These are phyloP conservation scores for Brachirus orientalis DNA, from an alignment of 2,113 vertebrate species.

Conservation along the genomic window DNA sequence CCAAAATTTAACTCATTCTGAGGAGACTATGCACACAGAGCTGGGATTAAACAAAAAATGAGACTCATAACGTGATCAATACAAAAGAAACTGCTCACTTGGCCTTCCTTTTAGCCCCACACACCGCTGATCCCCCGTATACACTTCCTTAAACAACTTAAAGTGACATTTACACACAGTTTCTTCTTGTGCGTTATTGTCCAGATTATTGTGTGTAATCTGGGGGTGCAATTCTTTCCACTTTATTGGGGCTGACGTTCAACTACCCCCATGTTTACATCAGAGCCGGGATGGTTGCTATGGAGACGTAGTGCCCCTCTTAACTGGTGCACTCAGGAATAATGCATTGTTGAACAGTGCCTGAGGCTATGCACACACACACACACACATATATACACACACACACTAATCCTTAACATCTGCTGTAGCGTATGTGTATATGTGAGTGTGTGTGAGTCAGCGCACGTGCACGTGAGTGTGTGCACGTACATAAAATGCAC, in stretches of 20 bases:
- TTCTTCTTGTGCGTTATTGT: background rate
- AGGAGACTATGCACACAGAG: no score
- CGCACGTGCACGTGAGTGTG: slow-evolving; percentile 13
- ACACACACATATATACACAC: slow-evolving; percentile 61
- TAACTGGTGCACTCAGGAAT: slow-evolving; percentile 84
- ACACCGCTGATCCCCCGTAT: background rate
- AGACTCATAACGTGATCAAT: slow-evolving; percentile 11
- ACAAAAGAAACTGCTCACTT: background rate
- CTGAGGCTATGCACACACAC: slow-evolving; percentile 74
- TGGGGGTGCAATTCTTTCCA: slow-evolving; percentile 40
- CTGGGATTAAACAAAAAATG: slow-evolving; percentile 10
- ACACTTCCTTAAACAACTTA: background rate
- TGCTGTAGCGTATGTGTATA: slow-evolving; percentile 26
- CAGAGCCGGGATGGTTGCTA: slow-evolving; percentile 72
- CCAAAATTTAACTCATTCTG: no score
- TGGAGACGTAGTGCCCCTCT: slow-evolving; percentile 81
- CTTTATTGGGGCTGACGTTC: slow-evolving; percentile 64
- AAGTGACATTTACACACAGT: background rate
- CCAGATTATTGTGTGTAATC: slow-evolving; percentile 34
- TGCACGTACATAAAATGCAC: slow-evolving; percentile 54
- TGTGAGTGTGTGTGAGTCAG: background rate
- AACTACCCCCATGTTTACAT: slow-evolving; percentile 79
- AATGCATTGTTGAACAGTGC: slow-evolving; percentile 84
- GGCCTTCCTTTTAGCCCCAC: slow-evolving; percentile 23
- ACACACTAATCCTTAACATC: slow-evolving; percentile 57